A percentile compares a stretch with the other conserved stretches of the same genome.
Evolutionary conservation across 2,888 invertebrate genomes (phyloP).

Genomic region (Agrochola macilenta): DNA sequence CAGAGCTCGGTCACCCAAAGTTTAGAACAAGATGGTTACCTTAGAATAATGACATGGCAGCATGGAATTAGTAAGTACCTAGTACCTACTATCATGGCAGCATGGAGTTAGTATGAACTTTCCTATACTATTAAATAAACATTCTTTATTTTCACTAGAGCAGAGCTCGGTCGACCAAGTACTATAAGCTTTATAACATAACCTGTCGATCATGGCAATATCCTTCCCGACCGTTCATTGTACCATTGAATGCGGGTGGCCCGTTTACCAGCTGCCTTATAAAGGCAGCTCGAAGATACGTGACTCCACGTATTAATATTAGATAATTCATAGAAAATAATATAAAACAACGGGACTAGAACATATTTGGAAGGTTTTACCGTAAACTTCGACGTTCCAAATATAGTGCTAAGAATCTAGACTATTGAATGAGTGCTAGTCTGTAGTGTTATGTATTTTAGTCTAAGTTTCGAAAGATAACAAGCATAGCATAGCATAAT

Average conservation of each 20-base stretch:
- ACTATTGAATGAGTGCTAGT: not conserved
- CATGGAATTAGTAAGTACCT: no score
- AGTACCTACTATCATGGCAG: no score
- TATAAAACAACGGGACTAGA: slow-evolving; percentile 47
- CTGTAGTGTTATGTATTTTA: not conserved
- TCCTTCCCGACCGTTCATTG: slow-evolving; percentile 33
- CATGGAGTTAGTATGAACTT: no score
- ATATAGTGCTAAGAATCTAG: slow-evolving; percentile 13
- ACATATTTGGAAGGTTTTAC: slow-evolving; percentile 53
- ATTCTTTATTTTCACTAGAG: no score
- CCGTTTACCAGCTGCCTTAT: slow-evolving; percentile 31
- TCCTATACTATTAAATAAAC: no score
- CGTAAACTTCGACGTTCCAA: slow-evolving; percentile 22
- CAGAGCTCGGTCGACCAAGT: no score
- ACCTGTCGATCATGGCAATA: slow-evolving; percentile 9
- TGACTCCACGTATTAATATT: slow-evolving; percentile 41
- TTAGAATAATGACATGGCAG: no score
- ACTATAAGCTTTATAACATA: not conserved
- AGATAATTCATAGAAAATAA: slow-evolving; percentile 52
- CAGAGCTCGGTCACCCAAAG: no score
- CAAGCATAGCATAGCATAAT: not conserved
- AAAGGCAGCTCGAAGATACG: slow-evolving; percentile 29
- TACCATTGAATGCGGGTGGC: slow-evolving; percentile 43
- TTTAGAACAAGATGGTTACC: no score
- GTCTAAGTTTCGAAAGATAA: not conserved